These are phyloP conservation scores for Caenorhabditis tropicalis DNA, from an alignment of 1,140 invertebrate genomes.

Conservation along the genomic window DNA sequence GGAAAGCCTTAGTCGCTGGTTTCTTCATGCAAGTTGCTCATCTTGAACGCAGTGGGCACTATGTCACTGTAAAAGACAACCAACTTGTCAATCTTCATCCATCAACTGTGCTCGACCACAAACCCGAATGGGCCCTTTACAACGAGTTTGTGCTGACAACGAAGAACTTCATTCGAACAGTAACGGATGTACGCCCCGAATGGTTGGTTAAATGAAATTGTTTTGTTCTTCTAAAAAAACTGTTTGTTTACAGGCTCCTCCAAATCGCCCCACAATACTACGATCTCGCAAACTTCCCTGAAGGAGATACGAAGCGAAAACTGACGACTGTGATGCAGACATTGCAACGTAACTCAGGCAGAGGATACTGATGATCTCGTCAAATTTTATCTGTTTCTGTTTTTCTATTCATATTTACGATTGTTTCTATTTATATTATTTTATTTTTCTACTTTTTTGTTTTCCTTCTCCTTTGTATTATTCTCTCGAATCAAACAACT, in stretches of 20 bases:
- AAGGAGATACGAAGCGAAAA: constrained; percentile 87
- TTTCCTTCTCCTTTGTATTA: not conserved
- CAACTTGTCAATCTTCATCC: constrained; percentile 88
- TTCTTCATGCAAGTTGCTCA: constrained; percentile 99
- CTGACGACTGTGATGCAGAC: constrained; percentile 73
- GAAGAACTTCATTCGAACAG: constrained; percentile 98
- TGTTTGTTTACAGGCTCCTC: constrained; percentile 80
- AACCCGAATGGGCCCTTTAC: constrained; percentile 99
- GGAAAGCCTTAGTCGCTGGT: constrained; percentile 94
- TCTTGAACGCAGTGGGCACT: constrained; percentile 91
- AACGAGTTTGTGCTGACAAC: constrained; percentile 99
- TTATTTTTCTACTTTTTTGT: not conserved
- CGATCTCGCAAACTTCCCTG: constrained; percentile 94
- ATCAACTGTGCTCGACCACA: constrained; percentile 96
- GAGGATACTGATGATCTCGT: constrained; percentile 16
- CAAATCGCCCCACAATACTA: constrained; percentile 96
- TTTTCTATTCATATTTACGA: not conserved
- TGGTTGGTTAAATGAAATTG: constrained; percentile 77
- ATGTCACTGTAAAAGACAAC: constrained; percentile 98
- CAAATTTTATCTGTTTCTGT: not conserved
- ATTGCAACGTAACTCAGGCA: not conserved
- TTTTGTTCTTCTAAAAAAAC: not conserved
- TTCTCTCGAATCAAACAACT: too few species aligned
- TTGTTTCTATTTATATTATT: not conserved
- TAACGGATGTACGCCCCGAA: constrained; percentile 93